Percentiles rank a stretch among this genome's conserved stretches.
Conservation (phyloP, 2,888 invertebrate genomes). For the Ellobium chinense region DNA sequence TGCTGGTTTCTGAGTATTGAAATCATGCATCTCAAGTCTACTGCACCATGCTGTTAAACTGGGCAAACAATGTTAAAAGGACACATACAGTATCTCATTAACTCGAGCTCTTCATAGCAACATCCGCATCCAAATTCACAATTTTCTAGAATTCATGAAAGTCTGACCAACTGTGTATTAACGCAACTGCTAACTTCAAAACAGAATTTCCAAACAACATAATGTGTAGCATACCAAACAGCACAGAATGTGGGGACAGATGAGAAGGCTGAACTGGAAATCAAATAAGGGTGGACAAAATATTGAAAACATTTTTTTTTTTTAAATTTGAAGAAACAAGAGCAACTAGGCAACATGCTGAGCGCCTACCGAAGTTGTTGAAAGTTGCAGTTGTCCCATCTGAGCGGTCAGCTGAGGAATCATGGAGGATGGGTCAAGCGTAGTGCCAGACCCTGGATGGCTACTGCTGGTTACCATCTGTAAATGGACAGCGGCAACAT, state of each 20-base stretch:
- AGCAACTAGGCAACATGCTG: slow-evolving; percentile 42
- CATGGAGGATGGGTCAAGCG: slow-evolving; percentile 52
- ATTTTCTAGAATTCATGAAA: too few species aligned
- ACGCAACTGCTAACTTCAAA: too few species aligned
- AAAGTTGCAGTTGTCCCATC: slow-evolving; percentile 84
- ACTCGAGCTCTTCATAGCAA: too few species aligned
- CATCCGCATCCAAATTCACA: too few species aligned
- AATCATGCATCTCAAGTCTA: too few species aligned
- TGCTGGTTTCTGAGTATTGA: too few species aligned
- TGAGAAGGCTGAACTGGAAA: not conserved
- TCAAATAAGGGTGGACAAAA: not conserved
- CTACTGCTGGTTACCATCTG: slow-evolving; percentile 57
- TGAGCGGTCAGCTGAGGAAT: slow-evolving; percentile 79
- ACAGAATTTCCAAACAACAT: not conserved
- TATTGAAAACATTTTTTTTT: not conserved
- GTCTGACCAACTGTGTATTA: too few species aligned
- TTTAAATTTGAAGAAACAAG: slow-evolving; percentile 31
- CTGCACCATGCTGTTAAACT: slow-evolving; percentile 27
- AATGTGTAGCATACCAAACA: not conserved
- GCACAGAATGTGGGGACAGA: not conserved
- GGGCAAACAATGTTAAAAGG: too few species aligned
- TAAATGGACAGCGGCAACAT: slow-evolving; percentile 46
- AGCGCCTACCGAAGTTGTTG: slow-evolving; percentile 78
- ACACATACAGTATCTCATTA: too few species aligned
- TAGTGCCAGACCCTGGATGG: slow-evolving; percentile 51